phyloP scores from a whole-genome alignment of 2,888 invertebrate genomes.

The Machimus atricapillus region DNA sequence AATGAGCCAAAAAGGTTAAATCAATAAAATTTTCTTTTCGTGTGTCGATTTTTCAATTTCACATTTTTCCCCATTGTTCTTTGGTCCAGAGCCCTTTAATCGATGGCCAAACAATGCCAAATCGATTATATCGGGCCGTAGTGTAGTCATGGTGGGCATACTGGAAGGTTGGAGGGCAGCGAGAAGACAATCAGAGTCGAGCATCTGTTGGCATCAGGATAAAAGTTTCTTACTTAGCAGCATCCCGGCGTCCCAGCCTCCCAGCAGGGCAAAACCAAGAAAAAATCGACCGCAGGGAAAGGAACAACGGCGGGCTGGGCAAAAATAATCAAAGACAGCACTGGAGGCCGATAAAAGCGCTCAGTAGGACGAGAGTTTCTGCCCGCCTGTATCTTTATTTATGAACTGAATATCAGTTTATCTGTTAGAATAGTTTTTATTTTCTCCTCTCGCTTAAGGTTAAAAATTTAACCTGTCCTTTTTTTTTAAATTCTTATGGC shows the following conservation, averaged over 20 bases:
- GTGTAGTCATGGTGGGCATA: slow-evolving; percentile 4
- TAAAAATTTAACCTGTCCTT: slow-evolving; percentile 27
- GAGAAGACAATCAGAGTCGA: slow-evolving; percentile 26
- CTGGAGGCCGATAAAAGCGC: slow-evolving; percentile 8
- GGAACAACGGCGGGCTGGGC: slow-evolving; percentile 4
- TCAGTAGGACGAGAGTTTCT: not conserved
- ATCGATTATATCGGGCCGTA: slow-evolving; percentile 36
- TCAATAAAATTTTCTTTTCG: slow-evolving; percentile 36
- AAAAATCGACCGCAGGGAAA: not conserved
- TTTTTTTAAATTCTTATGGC: slow-evolving; percentile 49
- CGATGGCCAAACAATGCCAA: slow-evolving; percentile 42
- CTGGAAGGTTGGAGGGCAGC: slow-evolving; percentile 18
- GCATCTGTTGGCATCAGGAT: slow-evolving; percentile 40
- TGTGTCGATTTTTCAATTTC: slow-evolving; percentile 39
- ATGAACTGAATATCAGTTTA: slow-evolving; percentile 40
- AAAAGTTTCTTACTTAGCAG: slow-evolving; percentile 37
- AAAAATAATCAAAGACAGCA: slow-evolving; percentile 32
- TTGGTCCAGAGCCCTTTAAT: slow-evolving; percentile 34
- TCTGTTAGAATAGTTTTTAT: slow-evolving; percentile 33
- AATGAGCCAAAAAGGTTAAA: slow-evolving; percentile 30
- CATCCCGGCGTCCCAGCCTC: not conserved
- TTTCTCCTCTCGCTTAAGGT: slow-evolving; percentile 25
- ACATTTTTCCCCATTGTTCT: slow-evolving; percentile 34
- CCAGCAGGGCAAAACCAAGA: not conserved
- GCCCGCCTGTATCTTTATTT: slow-evolving; percentile 38